Percentiles rank a stretch among this genome's conserved stretches.
These are phyloP conservation scores for Lepidurus packardi DNA, from an alignment of 1,140 invertebrate species.

Conservation along the genomic window DNA sequence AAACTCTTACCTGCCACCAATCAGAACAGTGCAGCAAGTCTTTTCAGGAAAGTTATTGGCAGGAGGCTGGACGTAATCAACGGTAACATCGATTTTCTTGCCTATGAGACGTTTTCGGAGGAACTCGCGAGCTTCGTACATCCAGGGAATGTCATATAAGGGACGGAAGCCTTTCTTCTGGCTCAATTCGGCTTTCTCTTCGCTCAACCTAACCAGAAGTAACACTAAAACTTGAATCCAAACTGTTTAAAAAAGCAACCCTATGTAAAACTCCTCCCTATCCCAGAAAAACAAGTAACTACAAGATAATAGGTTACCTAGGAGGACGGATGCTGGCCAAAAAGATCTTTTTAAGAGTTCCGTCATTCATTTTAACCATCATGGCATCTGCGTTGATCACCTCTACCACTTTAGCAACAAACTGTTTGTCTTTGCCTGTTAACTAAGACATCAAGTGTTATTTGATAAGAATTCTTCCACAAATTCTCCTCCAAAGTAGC, in stretches of 20 bases:
- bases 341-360: slow-evolving; percentile 84
- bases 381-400: slow-evolving; percentile 91
- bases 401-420: slow-evolving; percentile 80
- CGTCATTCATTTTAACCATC: slow-evolving; percentile 72
- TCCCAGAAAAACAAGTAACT: background rate
- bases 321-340: slow-evolving; percentile 92
- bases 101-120: slow-evolving; percentile 92
- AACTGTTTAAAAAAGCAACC: background rate
- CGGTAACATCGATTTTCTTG: slow-evolving; percentile 85
- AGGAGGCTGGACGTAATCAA: slow-evolving; percentile 95
- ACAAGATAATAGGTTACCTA: slow-evolving; percentile 49
- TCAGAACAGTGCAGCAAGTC: slow-evolving; percentile 82
- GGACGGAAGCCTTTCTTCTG: slow-evolving; percentile 64
- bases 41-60: slow-evolving; percentile 92
- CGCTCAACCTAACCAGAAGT: background rate
- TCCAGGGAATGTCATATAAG: slow-evolving; percentile 94
- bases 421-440: slow-evolving; percentile 56
- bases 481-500: background rate
- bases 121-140: slow-evolving; percentile 97
- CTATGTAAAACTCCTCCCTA: background rate
- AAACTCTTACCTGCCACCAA: slow-evolving; percentile 65
- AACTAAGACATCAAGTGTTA: slow-evolving; percentile 25
- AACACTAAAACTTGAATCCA: background rate
- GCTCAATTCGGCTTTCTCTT: slow-evolving; percentile 23
- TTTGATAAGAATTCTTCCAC: background rate